Base-by-base conservation (phyloP, 2,113 vertebrate species). In the Polyodon spathula region DNA sequence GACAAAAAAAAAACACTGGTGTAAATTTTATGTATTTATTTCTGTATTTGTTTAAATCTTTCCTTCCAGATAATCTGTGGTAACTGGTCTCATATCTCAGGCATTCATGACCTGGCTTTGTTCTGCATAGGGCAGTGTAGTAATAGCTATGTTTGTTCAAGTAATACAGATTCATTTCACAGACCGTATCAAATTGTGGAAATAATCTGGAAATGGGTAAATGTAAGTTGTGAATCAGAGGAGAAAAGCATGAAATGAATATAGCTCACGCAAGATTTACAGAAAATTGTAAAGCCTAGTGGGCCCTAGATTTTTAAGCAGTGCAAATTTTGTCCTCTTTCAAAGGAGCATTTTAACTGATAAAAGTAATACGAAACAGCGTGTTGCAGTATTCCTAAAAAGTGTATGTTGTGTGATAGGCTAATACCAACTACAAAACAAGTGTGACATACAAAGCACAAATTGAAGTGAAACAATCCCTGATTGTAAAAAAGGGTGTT, bases 131-230 rank as follows among this genome's bases (percentile, higher is more conserved):
- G 38, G 39, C 37, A 16, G 37, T 16, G 56, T n/a, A 58, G 14
- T 41, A 40, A 58, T 12, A 41, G 39, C n/a, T 41, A 15, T 40
- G 6, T 39, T 40, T 15, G 14, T 58, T 58, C 48, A 12, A 40
- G 37, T 58, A 40, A n/a, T 17, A 59, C 15, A 46, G 10, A 37
- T 46, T 14, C 44, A 46, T 37, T 46, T 46, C 58, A 46, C 44
- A 46, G 17, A 46, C 58, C 46, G 42, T 50, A 50, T 55, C 53
- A 55, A 59, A 59, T 37, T 37, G 58, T 8, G 27, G 58, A 46
- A 59, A 59, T 62, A 40, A 63, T 56, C 37, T 38, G 27, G 5
- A 48, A 63, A 63, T 63, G 17, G 54, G 53, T 8, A 7, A 51
- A 41, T 37, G 51, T 37, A 55, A 40, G 15, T 55, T 27, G 40